A percentile compares a stretch with the other conserved stretches of the same genome.
Evolutionary conservation across 1,140 invertebrate genomes (phyloP).

Genomic region (Goniozus legneri): DNA sequence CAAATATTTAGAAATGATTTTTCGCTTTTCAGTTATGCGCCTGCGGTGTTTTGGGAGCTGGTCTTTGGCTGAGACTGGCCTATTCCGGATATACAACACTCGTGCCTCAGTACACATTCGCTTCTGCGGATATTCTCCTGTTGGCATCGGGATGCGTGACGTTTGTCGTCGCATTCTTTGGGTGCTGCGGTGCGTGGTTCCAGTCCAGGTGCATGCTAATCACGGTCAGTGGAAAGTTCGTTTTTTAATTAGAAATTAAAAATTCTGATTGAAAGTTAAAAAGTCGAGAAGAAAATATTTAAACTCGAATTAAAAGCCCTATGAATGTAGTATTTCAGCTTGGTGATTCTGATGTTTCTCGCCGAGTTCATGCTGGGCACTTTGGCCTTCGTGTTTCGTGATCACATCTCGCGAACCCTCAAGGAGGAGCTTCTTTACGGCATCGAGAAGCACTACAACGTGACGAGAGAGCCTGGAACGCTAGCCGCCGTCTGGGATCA

Average conservation of each 20-base stretch:
- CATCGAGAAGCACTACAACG: constrained; percentile 67
- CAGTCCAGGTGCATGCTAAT: constrained; percentile 74
- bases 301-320: too few species aligned
- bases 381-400: constrained; percentile 73
- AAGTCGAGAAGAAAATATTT: too few species aligned
- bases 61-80: constrained; percentile 69
- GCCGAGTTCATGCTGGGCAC: constrained; percentile 75
- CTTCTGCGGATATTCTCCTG: constrained; percentile 68
- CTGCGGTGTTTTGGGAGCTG: constrained; percentile 70
- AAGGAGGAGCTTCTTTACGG: constrained; percentile 67
- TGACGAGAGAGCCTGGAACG: constrained; percentile 59
- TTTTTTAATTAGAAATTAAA: too few species aligned
- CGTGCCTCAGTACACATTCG: constrained; percentile 66
- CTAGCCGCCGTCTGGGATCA: constrained; percentile 70
- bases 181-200: constrained; percentile 79
- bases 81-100: constrained; percentile 70
- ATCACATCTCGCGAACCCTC: constrained; percentile 63
- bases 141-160: constrained; percentile 66
- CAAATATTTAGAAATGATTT: too few species aligned
- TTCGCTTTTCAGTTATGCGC: constrained; percentile 65
- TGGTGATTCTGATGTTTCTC: constrained; percentile 77
- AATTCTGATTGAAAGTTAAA: too few species aligned
- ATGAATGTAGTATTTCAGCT: constrained; percentile 76
- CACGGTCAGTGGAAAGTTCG: constrained; percentile 57
- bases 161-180: constrained; percentile 73